These are phyloP conservation scores for Drosophila prolongata DNA, from an alignment of 2,888 invertebrate species.

Conservation along the genomic window DNA sequence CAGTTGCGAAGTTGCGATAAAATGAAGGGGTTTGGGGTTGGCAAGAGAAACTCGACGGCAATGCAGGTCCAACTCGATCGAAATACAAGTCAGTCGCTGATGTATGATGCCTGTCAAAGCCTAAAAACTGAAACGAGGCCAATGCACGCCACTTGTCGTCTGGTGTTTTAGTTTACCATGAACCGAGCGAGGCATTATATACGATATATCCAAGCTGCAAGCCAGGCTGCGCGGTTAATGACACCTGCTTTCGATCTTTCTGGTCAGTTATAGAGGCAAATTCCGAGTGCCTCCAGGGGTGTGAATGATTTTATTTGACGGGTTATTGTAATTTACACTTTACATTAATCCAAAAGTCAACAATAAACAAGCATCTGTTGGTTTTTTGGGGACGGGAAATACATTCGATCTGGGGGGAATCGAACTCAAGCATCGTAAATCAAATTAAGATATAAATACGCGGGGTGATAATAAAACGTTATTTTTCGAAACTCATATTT, in stretches of 20 bases:
- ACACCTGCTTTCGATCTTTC: constrained; percentile 36
- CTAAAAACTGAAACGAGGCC: constrained; percentile 53
- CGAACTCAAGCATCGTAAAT: constrained; percentile 1
- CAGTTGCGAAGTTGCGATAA: constrained; percentile 7
- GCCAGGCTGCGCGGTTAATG: constrained; percentile 42
- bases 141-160: constrained; percentile 51
- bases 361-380: constrained; percentile 16
- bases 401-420: background rate
- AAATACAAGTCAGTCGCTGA: constrained; percentile 35
- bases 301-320: constrained; percentile 32
- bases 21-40: constrained; percentile 9
- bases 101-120: constrained; percentile 65
- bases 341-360: constrained; percentile 22
- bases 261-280: constrained; percentile 17
- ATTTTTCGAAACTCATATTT: background rate
- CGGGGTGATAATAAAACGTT: background rate
- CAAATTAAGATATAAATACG: constrained; percentile 10
- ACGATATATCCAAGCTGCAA: constrained; percentile 6
- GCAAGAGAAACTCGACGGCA: constrained; percentile 33
- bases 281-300: constrained; percentile 14
- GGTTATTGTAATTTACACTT: constrained; percentile 35
- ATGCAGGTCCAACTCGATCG: constrained; percentile 31
- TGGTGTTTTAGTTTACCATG: constrained; percentile 40
- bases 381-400: background rate
- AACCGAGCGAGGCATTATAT: constrained; percentile 22